Conservation (phyloP, 2,113 vertebrate genomes). For the Sclerurus mexicanus region DNA sequence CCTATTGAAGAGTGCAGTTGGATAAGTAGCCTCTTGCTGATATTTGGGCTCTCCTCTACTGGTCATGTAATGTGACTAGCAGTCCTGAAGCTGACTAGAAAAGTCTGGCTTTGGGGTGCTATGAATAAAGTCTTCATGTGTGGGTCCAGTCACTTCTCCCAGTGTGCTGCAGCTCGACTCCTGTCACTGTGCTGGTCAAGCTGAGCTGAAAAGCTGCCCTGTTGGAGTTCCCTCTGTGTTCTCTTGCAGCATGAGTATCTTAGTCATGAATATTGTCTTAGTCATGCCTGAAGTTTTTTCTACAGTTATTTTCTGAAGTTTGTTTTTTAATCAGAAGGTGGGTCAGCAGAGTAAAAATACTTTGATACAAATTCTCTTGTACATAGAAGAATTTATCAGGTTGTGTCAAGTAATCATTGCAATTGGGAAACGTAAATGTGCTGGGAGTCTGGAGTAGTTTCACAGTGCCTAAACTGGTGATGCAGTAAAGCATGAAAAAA, state of each 20-base stretch:
- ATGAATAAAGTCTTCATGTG: neutral
- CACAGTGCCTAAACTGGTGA: neutral
- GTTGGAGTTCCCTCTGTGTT: neutral
- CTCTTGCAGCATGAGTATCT: neutral
- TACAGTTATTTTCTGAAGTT: neutral
- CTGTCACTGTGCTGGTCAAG: neutral
- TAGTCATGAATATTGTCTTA: neutral
- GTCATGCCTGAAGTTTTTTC: neutral
- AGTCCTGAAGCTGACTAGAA: neutral
- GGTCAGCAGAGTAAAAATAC: neutral
- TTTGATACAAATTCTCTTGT: neutral
- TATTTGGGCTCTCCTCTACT: neutral
- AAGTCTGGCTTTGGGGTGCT: neutral
- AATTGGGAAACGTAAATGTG: neutral
- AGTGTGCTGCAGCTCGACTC: accelerated
- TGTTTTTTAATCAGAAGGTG: neutral
- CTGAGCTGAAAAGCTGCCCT: neutral
- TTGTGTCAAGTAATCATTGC: neutral
- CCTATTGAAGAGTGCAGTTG: neutral
- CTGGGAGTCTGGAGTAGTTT: neutral
- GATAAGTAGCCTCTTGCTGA: neutral
- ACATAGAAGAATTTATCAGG: neutral
- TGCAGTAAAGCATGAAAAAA: neutral
- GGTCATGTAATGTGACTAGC: neutral
- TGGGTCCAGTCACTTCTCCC: neutral